A percentile compares a stretch with the other conserved stretches of the same genome.
Conservation (phyloP, 1,140 invertebrate genomes). For the Bombus sylvicola region DNA sequence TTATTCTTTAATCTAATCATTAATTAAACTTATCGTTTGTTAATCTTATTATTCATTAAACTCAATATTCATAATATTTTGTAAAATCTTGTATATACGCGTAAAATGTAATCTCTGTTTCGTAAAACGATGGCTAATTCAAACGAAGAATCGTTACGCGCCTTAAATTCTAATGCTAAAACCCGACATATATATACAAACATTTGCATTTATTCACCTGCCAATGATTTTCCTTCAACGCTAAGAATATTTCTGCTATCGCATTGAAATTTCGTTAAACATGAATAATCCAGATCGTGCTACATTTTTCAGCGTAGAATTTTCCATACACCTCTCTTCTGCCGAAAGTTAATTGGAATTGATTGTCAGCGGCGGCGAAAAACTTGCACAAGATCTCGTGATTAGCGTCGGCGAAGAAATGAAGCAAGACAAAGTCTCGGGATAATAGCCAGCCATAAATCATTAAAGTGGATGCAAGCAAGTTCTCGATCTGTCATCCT, state of each 20-base stretch:
- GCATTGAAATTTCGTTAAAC: too few species aligned
- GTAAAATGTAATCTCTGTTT: too few species aligned
- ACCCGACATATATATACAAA: too few species aligned
- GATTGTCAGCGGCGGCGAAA: not conserved
- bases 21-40: too few species aligned
- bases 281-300: not conserved
- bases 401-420: not conserved
- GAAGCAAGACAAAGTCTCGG: not conserved
- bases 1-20: too few species aligned
- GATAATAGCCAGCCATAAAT: conserved; percentile 7
- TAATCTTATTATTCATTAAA: too few species aligned
- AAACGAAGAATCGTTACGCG: too few species aligned
- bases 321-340: not conserved
- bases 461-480: not conserved
- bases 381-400: not conserved
- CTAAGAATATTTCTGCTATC: not conserved
- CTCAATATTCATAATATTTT: too few species aligned
- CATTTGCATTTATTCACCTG: not conserved
- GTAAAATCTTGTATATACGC: too few species aligned
- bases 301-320: not conserved
- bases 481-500: conserved; percentile 3
- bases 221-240: not conserved
- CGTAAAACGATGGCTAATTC: too few species aligned
- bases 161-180: too few species aligned
- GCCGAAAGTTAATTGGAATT: not conserved